A percentile compares a stretch with the other conserved stretches of the same genome.
phyloP scores from a whole-genome alignment of 2,888 invertebrate genomes.

The Pelosia muscerda region DNA sequence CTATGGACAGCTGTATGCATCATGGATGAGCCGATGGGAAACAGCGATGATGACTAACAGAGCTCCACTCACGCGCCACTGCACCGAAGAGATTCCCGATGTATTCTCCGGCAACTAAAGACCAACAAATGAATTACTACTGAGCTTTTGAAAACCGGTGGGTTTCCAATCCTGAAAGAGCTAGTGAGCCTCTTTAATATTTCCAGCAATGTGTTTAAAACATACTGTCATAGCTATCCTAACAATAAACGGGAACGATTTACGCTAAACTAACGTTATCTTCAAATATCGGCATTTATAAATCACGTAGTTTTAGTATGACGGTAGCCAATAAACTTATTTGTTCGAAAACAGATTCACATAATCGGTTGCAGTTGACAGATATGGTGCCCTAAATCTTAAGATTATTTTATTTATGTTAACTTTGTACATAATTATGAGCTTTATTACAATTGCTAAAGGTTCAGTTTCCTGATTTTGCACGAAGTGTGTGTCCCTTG shows the following conservation, averaged over 20 bases:
- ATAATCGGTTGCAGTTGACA: conserved; percentile 77
- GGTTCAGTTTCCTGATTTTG: conserved; percentile 35
- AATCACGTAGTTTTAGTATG: conserved; percentile 78
- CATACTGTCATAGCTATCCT: neutral
- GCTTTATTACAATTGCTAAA: conserved; percentile 45
- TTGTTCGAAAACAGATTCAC: conserved; percentile 78
- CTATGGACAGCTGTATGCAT: too few species aligned
- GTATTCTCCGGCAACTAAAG: too few species aligned
- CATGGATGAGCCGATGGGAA: too few species aligned
- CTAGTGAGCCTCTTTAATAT: too few species aligned
- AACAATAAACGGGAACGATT: conserved; percentile 60
- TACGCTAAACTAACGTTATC: conserved; percentile 59
- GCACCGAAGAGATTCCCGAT: too few species aligned
- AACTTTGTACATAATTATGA: conserved; percentile 36
- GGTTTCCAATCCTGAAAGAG: too few species aligned
- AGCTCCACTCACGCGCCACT: too few species aligned
- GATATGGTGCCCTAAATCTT: conserved; percentile 80
- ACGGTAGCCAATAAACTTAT: conserved; percentile 83
- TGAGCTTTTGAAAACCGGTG: too few species aligned
- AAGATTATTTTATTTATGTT: conserved; percentile 74
- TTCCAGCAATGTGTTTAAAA: too few species aligned
- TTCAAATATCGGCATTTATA: conserved; percentile 59
- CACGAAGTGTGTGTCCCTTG: conserved; percentile 52
- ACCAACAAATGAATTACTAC: too few species aligned
- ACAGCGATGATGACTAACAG: too few species aligned